Conservation (phyloP, 1,140 invertebrate genomes). For the Neoseiulus cucumeris region DNA sequence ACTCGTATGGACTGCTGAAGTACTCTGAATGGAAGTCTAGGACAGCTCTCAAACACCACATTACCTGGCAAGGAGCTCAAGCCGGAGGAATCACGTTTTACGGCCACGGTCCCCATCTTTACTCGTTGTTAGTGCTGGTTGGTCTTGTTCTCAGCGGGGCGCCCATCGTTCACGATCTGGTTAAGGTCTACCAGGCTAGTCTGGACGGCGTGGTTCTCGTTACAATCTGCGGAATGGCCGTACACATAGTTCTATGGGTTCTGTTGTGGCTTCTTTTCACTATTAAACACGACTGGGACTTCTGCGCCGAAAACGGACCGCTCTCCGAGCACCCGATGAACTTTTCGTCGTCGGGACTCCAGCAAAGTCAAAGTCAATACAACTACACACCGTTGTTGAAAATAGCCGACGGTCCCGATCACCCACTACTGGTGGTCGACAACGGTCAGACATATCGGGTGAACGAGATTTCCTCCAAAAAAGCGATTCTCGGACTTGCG, state of each 20-base stretch:
- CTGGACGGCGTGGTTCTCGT: slow-evolving; percentile 48
- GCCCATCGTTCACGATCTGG: slow-evolving; percentile 55
- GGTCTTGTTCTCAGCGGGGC: slow-evolving; percentile 49
- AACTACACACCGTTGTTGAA: slow-evolving; percentile 3
- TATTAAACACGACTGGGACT: slow-evolving; percentile 51
- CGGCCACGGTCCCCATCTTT: slow-evolving; percentile 56
- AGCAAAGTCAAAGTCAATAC: neutral
- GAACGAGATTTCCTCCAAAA: slow-evolving; percentile 41
- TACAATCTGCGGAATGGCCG: slow-evolving; percentile 40
- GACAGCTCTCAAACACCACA: slow-evolving; percentile 20
- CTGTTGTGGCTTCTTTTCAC: slow-evolving; percentile 53
- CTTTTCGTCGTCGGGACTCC: neutral
- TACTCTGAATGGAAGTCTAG: slow-evolving; percentile 30
- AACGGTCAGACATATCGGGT: slow-evolving; percentile 48
- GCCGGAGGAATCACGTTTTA: slow-evolving; percentile 26
- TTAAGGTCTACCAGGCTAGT: slow-evolving; percentile 49
- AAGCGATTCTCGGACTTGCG: slow-evolving; percentile 45
- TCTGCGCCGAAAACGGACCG: slow-evolving; percentile 32
- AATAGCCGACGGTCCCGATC: slow-evolving; percentile 16
- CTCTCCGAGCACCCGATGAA: slow-evolving; percentile 19
- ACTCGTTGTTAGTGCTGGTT: slow-evolving; percentile 48
- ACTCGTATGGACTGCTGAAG: slow-evolving; percentile 56
- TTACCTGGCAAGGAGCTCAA: slow-evolving; percentile 22
- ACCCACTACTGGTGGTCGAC: slow-evolving; percentile 44
- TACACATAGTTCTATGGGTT: slow-evolving; percentile 52